Base-by-base conservation (phyloP, 2,888 invertebrate species). In the Tiliacea aurago region DNA sequence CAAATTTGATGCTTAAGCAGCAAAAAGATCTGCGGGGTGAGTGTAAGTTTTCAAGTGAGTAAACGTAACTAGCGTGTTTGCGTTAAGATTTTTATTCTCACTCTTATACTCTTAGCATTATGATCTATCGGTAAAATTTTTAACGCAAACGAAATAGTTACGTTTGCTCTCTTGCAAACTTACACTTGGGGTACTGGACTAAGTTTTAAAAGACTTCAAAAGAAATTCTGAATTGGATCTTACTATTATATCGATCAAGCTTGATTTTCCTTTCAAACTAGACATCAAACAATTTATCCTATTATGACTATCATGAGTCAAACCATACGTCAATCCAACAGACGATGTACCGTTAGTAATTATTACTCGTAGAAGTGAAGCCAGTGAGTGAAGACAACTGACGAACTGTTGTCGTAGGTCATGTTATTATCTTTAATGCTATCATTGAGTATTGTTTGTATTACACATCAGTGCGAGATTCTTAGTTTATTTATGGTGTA, bases 401-500 rank as follows among this genome's bases (percentile, higher is more conserved):
- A 70, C 11, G n/a, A 23, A 23, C 33, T 55, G 20, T 80, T 80
- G 80, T 18, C 70, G 70, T 80, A 80, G 79, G 79, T 80, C 45
- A 58, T 47, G 37, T n/a, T 9, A 53, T 3, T 55, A 51, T 58
- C 63, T 75, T 20, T 55, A 49, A 55, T 45, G 28, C 10, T 56
- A 55, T 61, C 41, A 53, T 67, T 33, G 43, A 65, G 37, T 49
- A 51, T 64, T 56, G 45, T 79, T 65, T 65, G 33, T 41, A 2
- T 37, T 23, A 20, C 73, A 65, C 33, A 53, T 49, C 59, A n/a
- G 67, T 67, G 66, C n/a, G 66, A 73, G 23, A 58, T 76, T 76
- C 7, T 2, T 69, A 28, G 33, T 2, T 45, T 69, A 64, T 47
- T 41, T 37, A 47, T 47, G 37, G 51, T 56, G 37, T 45, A 53